Evolutionary conservation across 2,888 invertebrate genomes (phyloP).

Genomic region (Lasiommata megera): DNA sequence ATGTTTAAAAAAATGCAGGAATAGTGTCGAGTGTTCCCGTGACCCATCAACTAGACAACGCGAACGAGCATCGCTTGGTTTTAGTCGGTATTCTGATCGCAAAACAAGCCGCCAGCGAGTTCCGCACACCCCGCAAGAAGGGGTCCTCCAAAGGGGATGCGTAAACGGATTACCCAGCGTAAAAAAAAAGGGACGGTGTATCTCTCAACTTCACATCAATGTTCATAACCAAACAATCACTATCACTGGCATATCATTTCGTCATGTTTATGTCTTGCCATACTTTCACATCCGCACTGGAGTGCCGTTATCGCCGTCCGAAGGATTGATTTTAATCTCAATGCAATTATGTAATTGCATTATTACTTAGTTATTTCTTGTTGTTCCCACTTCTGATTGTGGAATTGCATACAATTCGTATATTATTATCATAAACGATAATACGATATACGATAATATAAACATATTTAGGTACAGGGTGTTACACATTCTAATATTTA

Average conservation of each 20-base stretch:
- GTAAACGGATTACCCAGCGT: too few relatives aligned
- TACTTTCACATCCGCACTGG: conserved; percentile 42
- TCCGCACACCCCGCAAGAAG: too few relatives aligned
- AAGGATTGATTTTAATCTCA: conserved; percentile 39
- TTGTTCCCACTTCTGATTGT: not conserved
- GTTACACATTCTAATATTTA: too few relatives aligned
- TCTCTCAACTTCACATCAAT: not conserved
- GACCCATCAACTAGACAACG: too few relatives aligned
- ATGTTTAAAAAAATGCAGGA: too few relatives aligned
- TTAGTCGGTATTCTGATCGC: too few relatives aligned
- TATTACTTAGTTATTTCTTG: conserved; percentile 21
- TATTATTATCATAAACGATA: too few relatives aligned
- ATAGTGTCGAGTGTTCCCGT: too few relatives aligned
- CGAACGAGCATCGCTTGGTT: too few relatives aligned
- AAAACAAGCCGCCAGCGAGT: too few relatives aligned
- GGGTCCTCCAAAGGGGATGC: too few relatives aligned
- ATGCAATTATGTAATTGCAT: conserved; percentile 34
- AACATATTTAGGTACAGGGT: not conserved
- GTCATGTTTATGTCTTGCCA: conserved; percentile 32
- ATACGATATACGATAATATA: not conserved
- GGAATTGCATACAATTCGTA: not conserved
- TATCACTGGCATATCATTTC: conserved; percentile 31
- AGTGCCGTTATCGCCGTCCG: conserved; percentile 38
- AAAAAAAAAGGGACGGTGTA: not conserved
- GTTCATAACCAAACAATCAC: conserved; percentile 28